Evolutionary conservation across 2,888 invertebrate genomes (phyloP), one percentile per base, ranked within the genome.

Genomic region (Parasteatoda lunata): DNA sequence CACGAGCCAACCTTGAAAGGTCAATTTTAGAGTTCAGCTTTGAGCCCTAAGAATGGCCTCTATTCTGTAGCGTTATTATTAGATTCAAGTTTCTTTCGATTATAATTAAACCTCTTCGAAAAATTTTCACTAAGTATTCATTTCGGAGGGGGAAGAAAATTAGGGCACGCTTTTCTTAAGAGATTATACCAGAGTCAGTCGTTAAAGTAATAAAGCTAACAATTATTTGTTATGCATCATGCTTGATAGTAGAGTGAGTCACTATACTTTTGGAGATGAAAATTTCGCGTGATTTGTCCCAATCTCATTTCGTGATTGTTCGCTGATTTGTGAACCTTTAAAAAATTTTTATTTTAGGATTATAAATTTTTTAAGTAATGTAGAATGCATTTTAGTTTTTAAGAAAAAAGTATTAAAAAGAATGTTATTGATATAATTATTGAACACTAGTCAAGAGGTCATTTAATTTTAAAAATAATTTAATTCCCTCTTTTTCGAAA

Each of bases 201-300:
- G 30, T 30, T 30, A 30, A 59, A n/a, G 11, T 51, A 65, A 69
- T 54, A 13, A 71, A 75, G 49, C 48, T 54, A 54, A 66, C 72
- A 81, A 75, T 80, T 80, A 72, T 73, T 81, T 59, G 71, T 64
- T 6, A 79, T 86, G 71, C 82, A 70, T 82, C 82, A 77, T 66
- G 59, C 54, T 3, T 48, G 76, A 82, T 70, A 68, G 13, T 13
- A 48, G 59, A 13, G 59, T 59, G 59, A 59, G 59, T 13, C 59
- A n/a, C 59, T 8, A 59, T 11, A 13, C n/a, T 59, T 59, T n/a
- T 59, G 59, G 59, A 59, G 30, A 30, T 30, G 30, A 30, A 30
- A 30, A 30, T 30, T 30, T 30, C 30, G 30, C 30, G 30, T 30
- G 30, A 30, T 30, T 30, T 30, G 30, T 30, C 30, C 30, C 30